Evolutionary conservation across 2,113 vertebrate genomes (phyloP), one percentile per base, ranked within the genome.

Genomic region (Prunella himalayana): DNA sequence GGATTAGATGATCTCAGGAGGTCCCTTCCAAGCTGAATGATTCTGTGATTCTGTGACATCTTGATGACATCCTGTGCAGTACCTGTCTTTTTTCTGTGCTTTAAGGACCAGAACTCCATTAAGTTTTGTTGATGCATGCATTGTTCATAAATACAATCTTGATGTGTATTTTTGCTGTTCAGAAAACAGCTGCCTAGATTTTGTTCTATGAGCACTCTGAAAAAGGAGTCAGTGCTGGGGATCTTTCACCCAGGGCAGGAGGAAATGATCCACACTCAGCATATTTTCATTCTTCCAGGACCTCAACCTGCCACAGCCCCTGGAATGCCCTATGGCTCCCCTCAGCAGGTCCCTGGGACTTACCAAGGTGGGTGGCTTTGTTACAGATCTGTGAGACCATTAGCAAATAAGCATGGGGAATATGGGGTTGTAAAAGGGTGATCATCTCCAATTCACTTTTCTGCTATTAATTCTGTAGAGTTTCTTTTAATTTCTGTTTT

Each of bases 321-420:
- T 91, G 93, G 22, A 44, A n/a, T 89, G 13, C 92, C 94, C 25
- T 57, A 54, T 81, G 92, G 45, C 25, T 57, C 91, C 68, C 42
- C 92, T 39, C 95, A 91, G 24, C 84, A 93, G 14, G 31, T 54
- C 66, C 60, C 94, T 19, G 91, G 56, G 81, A 3, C 35, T 33
- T 83, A 81, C 61, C 95, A 91, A 93, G 96, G 96, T 98, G 92
- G 82, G 84, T 57, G 39, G 42, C 33, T 70, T 79, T n/a, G 60
- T 60, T 69, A 54, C 68, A 51, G 35, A 31, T 21, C 45, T 86
- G 53, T 39, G 42, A 2, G 42, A 53, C 37, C 3, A 1, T 22
- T 28, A 13, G 73, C 56, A 70, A 41, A 31, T 47, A 53, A 66
- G 14, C 33, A 42, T 0, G 1, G 30, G n/a, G n/a, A 81, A 9